Conservation (phyloP, 2,888 invertebrate genomes). For the Melieria picta region DNA sequence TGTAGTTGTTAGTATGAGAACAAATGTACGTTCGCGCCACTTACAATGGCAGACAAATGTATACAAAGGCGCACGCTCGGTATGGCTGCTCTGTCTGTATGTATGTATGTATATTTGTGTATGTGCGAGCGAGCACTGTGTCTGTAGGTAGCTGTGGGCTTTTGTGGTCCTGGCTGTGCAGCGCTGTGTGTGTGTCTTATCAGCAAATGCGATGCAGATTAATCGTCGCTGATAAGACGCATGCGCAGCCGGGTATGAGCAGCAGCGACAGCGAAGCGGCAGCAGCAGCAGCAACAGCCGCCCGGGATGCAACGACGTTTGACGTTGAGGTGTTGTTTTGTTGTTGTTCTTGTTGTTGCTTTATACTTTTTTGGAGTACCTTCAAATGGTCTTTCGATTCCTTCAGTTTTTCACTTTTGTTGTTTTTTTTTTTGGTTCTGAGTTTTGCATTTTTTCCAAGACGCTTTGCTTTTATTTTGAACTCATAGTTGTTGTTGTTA, state of each 20-base stretch:
- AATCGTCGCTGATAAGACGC: conserved; percentile 8
- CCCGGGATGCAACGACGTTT: conserved; percentile 6
- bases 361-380: neutral
- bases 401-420: neutral
- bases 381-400: neutral
- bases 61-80: too few relatives aligned
- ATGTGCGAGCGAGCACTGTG: neutral
- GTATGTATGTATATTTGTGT: neutral
- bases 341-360: neutral
- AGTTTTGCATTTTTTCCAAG: too few relatives aligned
- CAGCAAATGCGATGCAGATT: conserved; percentile 55
- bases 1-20: conserved; percentile 26
- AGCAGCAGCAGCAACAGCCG: conserved; percentile 17
- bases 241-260: conserved; percentile 40
- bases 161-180: conserved; percentile 21
- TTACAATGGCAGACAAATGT: too few relatives aligned
- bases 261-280: conserved; percentile 27
- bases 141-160: conserved; percentile 14
- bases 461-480: too few relatives aligned
- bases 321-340: conserved; percentile 19
- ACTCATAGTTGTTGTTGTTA: neutral
- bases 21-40: conserved; percentile 32
- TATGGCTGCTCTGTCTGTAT: neutral
- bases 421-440: neutral
- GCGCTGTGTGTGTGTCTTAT: conserved; percentile 20